Evolutionary conservation across 2,113 vertebrate genomes (phyloP), one percentile per base, ranked within the genome.

Genomic region (Thermophis baileyi): DNA sequence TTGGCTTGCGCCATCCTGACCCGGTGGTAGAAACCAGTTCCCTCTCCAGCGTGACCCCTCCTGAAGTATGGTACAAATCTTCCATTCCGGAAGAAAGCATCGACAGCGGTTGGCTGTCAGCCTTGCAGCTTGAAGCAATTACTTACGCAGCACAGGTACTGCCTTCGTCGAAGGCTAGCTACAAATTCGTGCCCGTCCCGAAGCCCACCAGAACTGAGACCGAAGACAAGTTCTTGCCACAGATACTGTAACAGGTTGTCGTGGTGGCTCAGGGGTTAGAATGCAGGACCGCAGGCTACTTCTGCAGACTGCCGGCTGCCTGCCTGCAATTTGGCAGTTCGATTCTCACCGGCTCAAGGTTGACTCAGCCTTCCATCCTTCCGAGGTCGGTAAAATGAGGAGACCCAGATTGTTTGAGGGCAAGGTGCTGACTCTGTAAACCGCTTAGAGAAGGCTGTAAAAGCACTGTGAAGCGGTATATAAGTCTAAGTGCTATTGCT

Each of bases 21-120:
- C 98, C 99, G 1, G 99, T 99, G 12, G 99, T 99, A 95, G 99
- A 99, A 97, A 99, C 99, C 91, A 99, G 99, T 91, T 99, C 99
- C 0, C 97, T 99, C 86, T 99, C 99, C 94, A 99, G 99, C 11
- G 99, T 99, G 27, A 99, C 95, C 51, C 99, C 99, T 89, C 99
- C 99, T 44, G 98, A 99, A 81, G 99, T 99, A 89, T 99, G 99
- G 99, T 99, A 99, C 97, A 98, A 98, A 95, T 98, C 99, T 4
- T 98, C 99, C 74, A 98, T 99, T 96, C 98, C 99, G 51, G 99
- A 99, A 95, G 99, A 99, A 96, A 98, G 97, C n/a, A 99, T 99
- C 49, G 99, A 99, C 90, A 98, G 98, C 30, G 99, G 99, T 92
- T 99, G 98, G 98, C 93, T 99, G 63, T 99, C 99, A 24, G 99